These are phyloP conservation scores for Prosopocoilus inquinatus DNA, from an alignment of 2,888 invertebrate genomes.

Conservation along the genomic window DNA sequence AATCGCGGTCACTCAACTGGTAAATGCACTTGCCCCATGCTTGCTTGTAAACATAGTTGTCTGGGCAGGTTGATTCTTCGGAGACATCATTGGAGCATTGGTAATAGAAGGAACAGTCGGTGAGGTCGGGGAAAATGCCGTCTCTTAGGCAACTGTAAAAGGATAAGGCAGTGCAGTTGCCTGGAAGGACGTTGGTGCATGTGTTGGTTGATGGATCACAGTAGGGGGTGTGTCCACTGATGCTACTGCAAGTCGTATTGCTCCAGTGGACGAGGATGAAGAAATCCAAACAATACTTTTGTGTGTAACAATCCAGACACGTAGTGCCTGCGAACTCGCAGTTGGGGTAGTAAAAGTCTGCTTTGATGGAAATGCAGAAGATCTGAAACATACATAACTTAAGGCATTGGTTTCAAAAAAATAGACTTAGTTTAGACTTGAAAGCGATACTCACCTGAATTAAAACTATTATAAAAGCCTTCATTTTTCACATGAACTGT, in stretches of 20 bases:
- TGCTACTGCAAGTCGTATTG: slow-evolving; percentile 8
- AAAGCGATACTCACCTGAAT: too few species aligned
- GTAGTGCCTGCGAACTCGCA: slow-evolving; percentile 18
- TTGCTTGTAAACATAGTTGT: slow-evolving; percentile 14
- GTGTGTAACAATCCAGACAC: slow-evolving; percentile 16
- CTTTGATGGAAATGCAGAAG: not conserved
- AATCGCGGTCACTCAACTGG: slow-evolving; percentile 11
- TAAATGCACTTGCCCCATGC: slow-evolving; percentile 18
- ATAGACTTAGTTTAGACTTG: too few species aligned
- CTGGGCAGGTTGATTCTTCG: slow-evolving; percentile 12
- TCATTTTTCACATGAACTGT: too few species aligned
- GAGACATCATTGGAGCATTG: slow-evolving; percentile 9
- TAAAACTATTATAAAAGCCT: too few species aligned
- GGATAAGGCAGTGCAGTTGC: slow-evolving; percentile 10
- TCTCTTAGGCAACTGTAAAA: slow-evolving; percentile 11
- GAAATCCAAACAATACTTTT: slow-evolving; percentile 17
- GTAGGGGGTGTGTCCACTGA: slow-evolving; percentile 5
- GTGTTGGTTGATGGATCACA: slow-evolving; percentile 14
- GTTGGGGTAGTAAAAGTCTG: slow-evolving; percentile 14
- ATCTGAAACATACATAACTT: not conserved
- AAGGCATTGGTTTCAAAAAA: too few species aligned
- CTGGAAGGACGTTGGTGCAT: slow-evolving; percentile 11
- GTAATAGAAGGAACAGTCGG: slow-evolving; percentile 11
- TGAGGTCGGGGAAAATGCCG: slow-evolving; percentile 10
- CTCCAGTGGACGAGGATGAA: slow-evolving; percentile 12